Conservation (phyloP, 2,888 invertebrate genomes). For the Vanessa cardui region DNA sequence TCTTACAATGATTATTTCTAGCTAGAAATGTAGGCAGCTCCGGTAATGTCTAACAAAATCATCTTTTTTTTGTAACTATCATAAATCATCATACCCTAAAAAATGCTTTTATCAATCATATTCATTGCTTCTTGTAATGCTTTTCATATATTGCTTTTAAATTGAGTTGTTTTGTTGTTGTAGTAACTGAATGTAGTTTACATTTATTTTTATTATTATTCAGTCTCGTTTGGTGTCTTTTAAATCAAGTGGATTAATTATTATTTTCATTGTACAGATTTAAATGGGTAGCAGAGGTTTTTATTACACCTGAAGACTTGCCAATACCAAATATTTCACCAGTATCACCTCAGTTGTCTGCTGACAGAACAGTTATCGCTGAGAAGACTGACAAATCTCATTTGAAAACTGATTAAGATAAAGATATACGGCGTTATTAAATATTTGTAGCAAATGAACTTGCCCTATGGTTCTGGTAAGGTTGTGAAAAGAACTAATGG, state of each 20-base stretch:
- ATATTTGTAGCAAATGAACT: background rate
- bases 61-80: background rate
- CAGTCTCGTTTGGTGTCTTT: constrained; percentile 57
- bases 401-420: constrained; percentile 42
- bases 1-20: background rate
- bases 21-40: background rate
- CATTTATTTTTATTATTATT: constrained; percentile 40
- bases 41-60: background rate
- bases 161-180: background rate
- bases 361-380: constrained; percentile 46
- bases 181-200: background rate
- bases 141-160: constrained; percentile 4
- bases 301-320: constrained; percentile 57
- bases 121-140: background rate
- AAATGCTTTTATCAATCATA: constrained; percentile 6
- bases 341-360: constrained; percentile 44
- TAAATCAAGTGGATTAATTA: background rate
- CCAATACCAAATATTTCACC: constrained; percentile 41
- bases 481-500: too few relatives aligned
- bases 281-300: constrained; percentile 69
- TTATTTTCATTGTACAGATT: constrained; percentile 54
- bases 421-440: background rate
- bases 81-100: background rate
- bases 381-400: constrained; percentile 39
- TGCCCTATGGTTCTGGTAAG: too few relatives aligned